Percentiles rank a stretch among this genome's conserved stretches.
These are phyloP conservation scores for Solea senegalensis DNA, from an alignment of 2,113 vertebrate genomes.

Conservation along the genomic window DNA sequence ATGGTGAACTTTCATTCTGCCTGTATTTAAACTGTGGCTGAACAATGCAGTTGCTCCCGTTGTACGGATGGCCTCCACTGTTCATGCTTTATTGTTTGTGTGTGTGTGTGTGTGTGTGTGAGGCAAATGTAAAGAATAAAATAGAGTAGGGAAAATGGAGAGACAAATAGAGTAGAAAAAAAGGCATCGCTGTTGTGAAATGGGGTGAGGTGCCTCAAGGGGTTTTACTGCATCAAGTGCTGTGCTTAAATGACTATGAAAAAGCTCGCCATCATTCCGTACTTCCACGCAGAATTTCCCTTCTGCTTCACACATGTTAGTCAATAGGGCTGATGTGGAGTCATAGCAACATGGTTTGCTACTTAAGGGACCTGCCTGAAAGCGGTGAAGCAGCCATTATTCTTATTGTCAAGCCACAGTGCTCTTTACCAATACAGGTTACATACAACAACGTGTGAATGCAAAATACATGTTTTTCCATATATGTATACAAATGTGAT, in stretches of 20 bases:
- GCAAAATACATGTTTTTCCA: conserved; percentile 62
- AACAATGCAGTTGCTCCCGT: background rate
- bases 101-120: conserved; percentile 6
- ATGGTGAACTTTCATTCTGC: no score
- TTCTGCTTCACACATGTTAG: conserved; percentile 62
- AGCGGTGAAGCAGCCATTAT: conserved; percentile 39
- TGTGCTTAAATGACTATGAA: conserved; percentile 66
- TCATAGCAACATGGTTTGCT: conserved; percentile 68
- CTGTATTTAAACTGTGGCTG: background rate
- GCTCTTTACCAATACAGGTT: conserved; percentile 43
- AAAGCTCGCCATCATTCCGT: conserved; percentile 31
- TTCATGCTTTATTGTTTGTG: background rate
- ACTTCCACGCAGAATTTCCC: conserved; percentile 47
- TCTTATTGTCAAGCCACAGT: conserved; percentile 30
- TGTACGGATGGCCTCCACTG: background rate
- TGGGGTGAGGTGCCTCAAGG: conserved; percentile 55
- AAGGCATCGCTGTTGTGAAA: conserved; percentile 53
- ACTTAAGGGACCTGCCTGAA: conserved; percentile 68
- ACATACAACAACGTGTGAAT: conserved; percentile 50
- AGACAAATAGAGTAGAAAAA: conserved; percentile 55
- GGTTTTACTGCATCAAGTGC: conserved; percentile 56
- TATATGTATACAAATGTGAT: background rate
- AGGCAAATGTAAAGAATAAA: conserved; percentile 23
- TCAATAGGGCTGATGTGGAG: conserved; percentile 68
- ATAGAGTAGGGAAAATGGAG: conserved; percentile 9